Percentiles rank a stretch among this genome's conserved stretches.
phyloP scores from a whole-genome alignment of 53 echinoderm and acorn worm species.

The Echinarachnius parma region DNA sequence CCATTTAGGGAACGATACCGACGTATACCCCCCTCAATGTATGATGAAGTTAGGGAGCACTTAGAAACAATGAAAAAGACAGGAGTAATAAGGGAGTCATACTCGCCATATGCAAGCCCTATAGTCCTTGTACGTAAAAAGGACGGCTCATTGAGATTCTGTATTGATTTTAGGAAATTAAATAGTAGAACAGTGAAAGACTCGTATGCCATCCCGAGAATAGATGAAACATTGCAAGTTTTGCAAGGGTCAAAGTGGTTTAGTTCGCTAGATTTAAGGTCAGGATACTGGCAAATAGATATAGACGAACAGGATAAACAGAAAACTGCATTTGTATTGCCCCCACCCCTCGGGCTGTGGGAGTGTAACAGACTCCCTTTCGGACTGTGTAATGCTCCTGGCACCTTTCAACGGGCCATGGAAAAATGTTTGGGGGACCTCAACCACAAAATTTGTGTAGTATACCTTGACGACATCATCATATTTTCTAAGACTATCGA shows the following conservation, averaged over 20 bases:
- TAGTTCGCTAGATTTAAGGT: conserved; percentile 16
- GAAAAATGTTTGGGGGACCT: conserved; percentile 29
- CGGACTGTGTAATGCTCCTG: conserved; percentile 11
- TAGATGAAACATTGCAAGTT: conserved; percentile 18
- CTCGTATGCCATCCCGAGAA: conserved; percentile 17
- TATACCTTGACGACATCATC: conserved; percentile 43
- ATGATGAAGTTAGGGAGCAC: conserved; percentile 26
- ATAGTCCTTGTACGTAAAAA: conserved; percentile 28
- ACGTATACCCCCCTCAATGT: conserved; percentile 29
- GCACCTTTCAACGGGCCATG: conserved; percentile 24
- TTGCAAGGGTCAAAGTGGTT: conserved; percentile 29
- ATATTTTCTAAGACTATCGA: conserved; percentile 29
- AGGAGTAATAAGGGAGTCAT: conserved; percentile 26
- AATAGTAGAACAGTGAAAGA: conserved; percentile 18
- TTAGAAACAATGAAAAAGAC: conserved; percentile 12
- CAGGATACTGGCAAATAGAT: conserved; percentile 28
- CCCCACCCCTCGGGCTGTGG: not conserved
- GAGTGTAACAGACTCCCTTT: conserved; percentile 18
- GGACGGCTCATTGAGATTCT: conserved; percentile 15
- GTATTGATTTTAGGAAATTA: conserved; percentile 33
- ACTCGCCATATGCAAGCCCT: conserved; percentile 48
- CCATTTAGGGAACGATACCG: conserved; percentile 27
- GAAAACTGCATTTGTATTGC: conserved; percentile 4
- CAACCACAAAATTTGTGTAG: conserved; percentile 24
- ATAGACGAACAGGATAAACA: conserved; percentile 15